Percentiles rank a stretch among this genome's conserved stretches.
Conservation (phyloP, 2,113 vertebrate genomes). For the Cyanoliseus patagonus region DNA sequence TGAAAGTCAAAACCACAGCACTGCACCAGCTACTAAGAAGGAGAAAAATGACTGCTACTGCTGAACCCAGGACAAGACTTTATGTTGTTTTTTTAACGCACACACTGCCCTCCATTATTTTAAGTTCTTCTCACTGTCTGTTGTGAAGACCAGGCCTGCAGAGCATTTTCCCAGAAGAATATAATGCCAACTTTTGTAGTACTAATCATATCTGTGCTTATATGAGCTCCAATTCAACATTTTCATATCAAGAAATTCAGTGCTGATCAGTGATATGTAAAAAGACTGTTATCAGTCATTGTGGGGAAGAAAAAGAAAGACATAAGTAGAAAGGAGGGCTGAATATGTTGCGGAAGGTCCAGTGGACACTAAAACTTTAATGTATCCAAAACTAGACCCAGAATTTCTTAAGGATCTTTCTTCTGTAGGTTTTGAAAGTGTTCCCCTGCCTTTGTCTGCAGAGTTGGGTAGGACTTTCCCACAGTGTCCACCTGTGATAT, state of each 20-base stretch:
- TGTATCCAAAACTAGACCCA: not conserved
- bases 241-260: not conserved
- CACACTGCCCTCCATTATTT: not conserved
- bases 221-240: not conserved
- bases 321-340: not conserved
- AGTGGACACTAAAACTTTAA: not conserved
- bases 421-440: not conserved
- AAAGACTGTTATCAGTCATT: not conserved
- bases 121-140: not conserved
- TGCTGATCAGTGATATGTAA: not conserved
- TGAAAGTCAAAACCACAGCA: too few species aligned
- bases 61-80: not conserved
- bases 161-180: not conserved
- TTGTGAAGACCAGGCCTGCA: not conserved
- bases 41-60: too few species aligned
- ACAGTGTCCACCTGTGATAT: not conserved
- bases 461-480: not conserved
- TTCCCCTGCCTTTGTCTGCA: not conserved
- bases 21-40: too few species aligned
- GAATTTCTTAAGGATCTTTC: not conserved
- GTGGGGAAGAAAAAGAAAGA: not conserved
- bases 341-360: not conserved
- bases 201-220: not conserved
- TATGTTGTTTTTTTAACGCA: not conserved
- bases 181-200: not conserved